phyloP scores from a whole-genome alignment of 2,797 vertebrate genomes.

The Sarcoramphus papa region DNA sequence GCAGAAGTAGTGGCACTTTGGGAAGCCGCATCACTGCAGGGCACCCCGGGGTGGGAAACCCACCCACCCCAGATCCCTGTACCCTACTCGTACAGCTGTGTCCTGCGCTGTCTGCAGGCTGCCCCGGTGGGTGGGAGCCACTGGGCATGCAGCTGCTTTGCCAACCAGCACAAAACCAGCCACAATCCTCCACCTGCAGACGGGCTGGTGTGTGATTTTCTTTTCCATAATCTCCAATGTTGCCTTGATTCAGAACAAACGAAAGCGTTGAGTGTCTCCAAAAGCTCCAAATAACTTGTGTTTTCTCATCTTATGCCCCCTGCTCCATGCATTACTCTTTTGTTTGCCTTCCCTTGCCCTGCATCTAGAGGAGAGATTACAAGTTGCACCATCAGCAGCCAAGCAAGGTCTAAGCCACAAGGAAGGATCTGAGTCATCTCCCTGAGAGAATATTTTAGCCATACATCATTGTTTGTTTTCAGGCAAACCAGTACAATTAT shows the following conservation, averaged over 20 bases:
- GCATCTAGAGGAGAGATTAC: constrained; percentile 19
- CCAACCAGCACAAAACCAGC: background rate
- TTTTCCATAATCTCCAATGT: background rate
- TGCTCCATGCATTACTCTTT: background rate
- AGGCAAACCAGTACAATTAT: constrained; percentile 68
- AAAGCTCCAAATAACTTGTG: background rate
- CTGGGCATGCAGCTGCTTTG: fast-evolving
- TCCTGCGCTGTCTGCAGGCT: background rate
- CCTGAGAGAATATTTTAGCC: constrained; percentile 61
- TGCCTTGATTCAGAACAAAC: background rate
- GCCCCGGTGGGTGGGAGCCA: fast-evolving
- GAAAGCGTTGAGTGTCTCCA: background rate
- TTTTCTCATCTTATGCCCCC: background rate
- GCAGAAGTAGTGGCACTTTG: background rate
- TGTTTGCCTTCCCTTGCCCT: background rate
- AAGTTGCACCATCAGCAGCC: constrained; percentile 49
- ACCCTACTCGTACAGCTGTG: background rate
- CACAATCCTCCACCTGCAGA: fast-evolving
- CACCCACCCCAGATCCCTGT: background rate
- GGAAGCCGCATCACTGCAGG: background rate
- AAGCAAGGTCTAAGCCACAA: constrained; percentile 41
- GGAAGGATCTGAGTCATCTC: constrained; percentile 58
- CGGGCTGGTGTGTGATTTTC: fast-evolving
- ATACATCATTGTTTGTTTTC: constrained; percentile 71
- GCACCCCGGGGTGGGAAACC: background rate